Percentiles rank a stretch among this genome's conserved stretches.
phyloP scores from a whole-genome alignment of 2,113 vertebrate species.

The Furnarius figulus region DNA sequence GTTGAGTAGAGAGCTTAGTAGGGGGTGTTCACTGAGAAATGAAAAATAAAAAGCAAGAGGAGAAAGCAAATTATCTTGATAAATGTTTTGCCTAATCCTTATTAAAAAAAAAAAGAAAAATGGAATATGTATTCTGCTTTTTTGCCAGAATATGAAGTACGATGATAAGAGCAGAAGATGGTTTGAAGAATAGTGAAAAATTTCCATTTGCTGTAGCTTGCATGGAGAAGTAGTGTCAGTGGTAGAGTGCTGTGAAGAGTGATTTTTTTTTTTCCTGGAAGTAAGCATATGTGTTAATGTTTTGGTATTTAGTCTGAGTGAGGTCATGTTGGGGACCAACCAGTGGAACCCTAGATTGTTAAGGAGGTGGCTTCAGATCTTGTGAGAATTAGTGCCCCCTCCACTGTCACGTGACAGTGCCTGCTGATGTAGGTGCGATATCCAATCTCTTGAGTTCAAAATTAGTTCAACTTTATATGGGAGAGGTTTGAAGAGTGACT shows the following conservation, averaged over 20 bases:
- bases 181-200: neutral
- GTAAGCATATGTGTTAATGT: neutral
- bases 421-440: neutral
- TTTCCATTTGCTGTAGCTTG: neutral
- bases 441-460: slow-evolving; percentile 40
- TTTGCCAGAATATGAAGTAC: neutral
- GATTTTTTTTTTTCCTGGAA: neutral
- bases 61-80: neutral
- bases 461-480: slow-evolving; percentile 2
- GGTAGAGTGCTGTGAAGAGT: neutral
- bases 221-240: neutral
- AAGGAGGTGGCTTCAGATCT: neutral
- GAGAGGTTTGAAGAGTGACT: neutral
- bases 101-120: neutral
- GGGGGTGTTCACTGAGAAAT: neutral
- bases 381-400: neutral
- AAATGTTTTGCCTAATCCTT: neutral
- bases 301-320: neutral
- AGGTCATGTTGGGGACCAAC: rapidly evolving
- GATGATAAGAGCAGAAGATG: neutral
- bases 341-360: neutral
- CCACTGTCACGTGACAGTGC: neutral
- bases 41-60: neutral
- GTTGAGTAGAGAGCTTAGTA: neutral
- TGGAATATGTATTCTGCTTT: neutral